Base-by-base conservation (phyloP, 2,113 vertebrate species). In the Syrrhaptes paradoxus region DNA sequence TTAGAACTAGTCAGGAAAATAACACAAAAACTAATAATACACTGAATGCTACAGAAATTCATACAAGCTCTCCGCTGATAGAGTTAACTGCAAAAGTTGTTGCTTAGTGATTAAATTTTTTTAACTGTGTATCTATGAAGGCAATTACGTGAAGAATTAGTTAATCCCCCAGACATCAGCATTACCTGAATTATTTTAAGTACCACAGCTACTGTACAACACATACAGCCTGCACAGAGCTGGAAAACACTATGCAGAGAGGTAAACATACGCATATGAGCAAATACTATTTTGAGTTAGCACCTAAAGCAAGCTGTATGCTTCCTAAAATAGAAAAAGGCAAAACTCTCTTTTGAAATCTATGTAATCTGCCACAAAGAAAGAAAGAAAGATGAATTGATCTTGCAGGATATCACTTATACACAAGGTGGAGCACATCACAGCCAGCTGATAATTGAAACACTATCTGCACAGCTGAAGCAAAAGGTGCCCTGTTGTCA, bases 151-250 rank as follows among this genome's bases (percentile, higher is more conserved):
- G 75, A 94, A 82, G 66, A 65, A 75, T 66, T 79, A 82, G 81
- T 72, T 85, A 93, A 93, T 93, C 46, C 82, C 54, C 85, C 41
- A 87, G 85, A 89, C 63, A 76, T 82, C 82, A 95, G 88, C 55
- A 77, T 91, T 73, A 80, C 74, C 41, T 79, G 62, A 58, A 36
- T 91, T 89, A 91, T 89, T 94, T 90, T 85, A 88, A 76, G 75
- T 46, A 55, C 46, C 2, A 7, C 17, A 93, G 41, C 36, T 70
- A 62, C 36, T 54, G 72, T 78, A 73, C 43, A 90, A 34, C 58
- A 62, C 10, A 36, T 25, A 45, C 21, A 88, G 52, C 57, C 70
- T 89, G 29, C 26, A 51, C 0, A 72, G 82, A 68, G 38, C 68
- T 26, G 28, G 87, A 77, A 90, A 93, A 58, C 54, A 45, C 41